Conservation (phyloP, 2,113 vertebrate species). For the Malurus cyaneus region DNA sequence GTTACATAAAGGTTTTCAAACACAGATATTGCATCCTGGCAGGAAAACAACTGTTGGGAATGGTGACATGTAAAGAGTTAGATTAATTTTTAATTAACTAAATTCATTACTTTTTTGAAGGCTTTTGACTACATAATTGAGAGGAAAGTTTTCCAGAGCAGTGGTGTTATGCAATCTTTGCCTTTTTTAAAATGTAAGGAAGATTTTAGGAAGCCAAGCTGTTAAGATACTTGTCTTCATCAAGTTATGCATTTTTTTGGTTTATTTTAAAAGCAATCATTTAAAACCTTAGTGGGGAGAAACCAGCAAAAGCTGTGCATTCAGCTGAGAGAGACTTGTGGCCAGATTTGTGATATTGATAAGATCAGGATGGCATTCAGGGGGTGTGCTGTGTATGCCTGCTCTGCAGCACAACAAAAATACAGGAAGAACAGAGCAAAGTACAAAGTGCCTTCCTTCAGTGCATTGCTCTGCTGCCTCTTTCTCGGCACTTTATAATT, state of each 20-base stretch:
- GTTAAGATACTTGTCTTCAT: background rate
- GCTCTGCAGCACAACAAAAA: background rate
- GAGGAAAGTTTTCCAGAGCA: background rate
- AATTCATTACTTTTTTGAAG: background rate
- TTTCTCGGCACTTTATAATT: background rate
- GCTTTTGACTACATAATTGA: background rate
- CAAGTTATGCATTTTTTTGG: background rate
- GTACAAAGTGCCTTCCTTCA: background rate
- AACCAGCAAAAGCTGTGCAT: background rate
- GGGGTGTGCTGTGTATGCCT: accelerated
- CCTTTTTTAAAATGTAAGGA: background rate
- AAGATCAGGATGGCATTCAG: background rate
- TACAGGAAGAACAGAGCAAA: background rate
- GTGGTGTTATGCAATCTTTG: background rate
- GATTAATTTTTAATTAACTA: background rate
- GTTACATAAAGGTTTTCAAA: conserved; percentile 6
- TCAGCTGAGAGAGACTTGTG: background rate
- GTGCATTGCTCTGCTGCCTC: background rate
- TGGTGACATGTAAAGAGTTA: background rate
- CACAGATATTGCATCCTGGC: background rate
- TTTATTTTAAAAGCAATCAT: background rate
- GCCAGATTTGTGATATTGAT: background rate
- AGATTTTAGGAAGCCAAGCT: background rate
- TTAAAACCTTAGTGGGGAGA: background rate
- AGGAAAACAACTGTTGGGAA: background rate